Evolutionary conservation across 2,797 vertebrate species (phyloP), one percentile per base, ranked within the genome.

Genomic region (Sebastes melanostomus): DNA sequence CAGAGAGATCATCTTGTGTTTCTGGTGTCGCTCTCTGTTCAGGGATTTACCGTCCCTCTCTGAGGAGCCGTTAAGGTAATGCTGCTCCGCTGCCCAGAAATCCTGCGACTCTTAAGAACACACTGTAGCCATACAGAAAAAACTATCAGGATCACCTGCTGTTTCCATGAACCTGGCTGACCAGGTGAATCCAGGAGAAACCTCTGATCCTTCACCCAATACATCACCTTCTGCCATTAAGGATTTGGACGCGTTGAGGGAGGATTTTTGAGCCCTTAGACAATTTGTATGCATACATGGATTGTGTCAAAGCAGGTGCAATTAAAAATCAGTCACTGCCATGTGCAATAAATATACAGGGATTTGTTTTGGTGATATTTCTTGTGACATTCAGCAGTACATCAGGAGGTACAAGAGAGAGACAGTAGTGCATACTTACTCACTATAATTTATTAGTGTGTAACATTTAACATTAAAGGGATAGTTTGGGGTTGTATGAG

Each of bases 41-140:
- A 77, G 76, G 80, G 86, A 89, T 85, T 86, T 81, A 85, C 74
- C 79, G 72, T 83, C 69, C 9, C 29, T 74, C 85, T 84, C 84
- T 60, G 62, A 78, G 77, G 88, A 78, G 80, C 78, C 0, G 16
- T 89, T 87, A 69, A 69, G 52, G 65, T 77, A 83, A 81, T 58
- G 56, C 75, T 69, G 54, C 32, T 61, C 22, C 3, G 6, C 72
- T 81, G 76, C 60, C 77, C 82, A 82, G 77, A 86, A 78, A 76
- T 54, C 36, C 70, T 81, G 46, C 0, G 8, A 65, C 66, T 42
- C 59, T 38, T 22, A 24, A 77, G 56, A 84, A 52, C 66, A 69
- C 76, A 76, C 65, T 65, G 16, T 66, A 72, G 38, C 61, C 36
- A 38, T 52, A 27, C 54, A 58, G 30, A 82, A 78, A 42, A 63